Percentiles rank a stretch among this genome's conserved stretches.
Evolutionary conservation across 2,113 vertebrate genomes (phyloP).

Genomic region (Mohoua ochrocephala): DNA sequence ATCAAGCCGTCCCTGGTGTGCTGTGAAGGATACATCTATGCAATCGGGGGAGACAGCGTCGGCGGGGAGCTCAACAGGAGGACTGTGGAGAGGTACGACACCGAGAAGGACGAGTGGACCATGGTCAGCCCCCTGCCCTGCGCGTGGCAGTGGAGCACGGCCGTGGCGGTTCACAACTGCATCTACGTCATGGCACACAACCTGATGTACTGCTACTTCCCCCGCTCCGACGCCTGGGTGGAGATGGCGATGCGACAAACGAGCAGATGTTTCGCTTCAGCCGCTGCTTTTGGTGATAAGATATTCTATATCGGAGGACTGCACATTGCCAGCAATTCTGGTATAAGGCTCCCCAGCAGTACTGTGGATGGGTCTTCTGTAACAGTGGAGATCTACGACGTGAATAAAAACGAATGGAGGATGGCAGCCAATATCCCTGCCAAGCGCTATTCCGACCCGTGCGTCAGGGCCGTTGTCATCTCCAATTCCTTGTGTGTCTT

Average conservation of each 20-base stretch:
- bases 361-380: slow-evolving; percentile 90
- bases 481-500: slow-evolving; percentile 90
- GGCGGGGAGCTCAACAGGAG: slow-evolving; percentile 90
- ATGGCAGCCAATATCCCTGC: slow-evolving; percentile 91
- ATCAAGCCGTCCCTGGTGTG: slow-evolving; percentile 91
- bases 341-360: slow-evolving; percentile 83
- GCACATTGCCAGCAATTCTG: slow-evolving; percentile 90
- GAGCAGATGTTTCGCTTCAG: slow-evolving; percentile 92
- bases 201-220: slow-evolving; percentile 94
- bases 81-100: slow-evolving; percentile 93
- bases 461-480: slow-evolving; percentile 89
- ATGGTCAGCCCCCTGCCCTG: slow-evolving; percentile 91
- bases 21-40: slow-evolving; percentile 95
- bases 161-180: slow-evolving; percentile 87
- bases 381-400: slow-evolving; percentile 92
- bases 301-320: slow-evolving; percentile 96
- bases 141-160: slow-evolving; percentile 93
- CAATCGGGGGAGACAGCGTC: slow-evolving; percentile 89
- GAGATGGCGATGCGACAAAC: slow-evolving; percentile 94
- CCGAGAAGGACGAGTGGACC: slow-evolving; percentile 93
- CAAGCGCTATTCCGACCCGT: slow-evolving; percentile 91
- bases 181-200: slow-evolving; percentile 95
- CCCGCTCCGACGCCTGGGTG: slow-evolving; percentile 91
- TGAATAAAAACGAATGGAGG: slow-evolving; percentile 94
- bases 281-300: slow-evolving; percentile 88